These are phyloP conservation scores for Athene noctua DNA, from an alignment of 2,113 vertebrate species.

Conservation along the genomic window DNA sequence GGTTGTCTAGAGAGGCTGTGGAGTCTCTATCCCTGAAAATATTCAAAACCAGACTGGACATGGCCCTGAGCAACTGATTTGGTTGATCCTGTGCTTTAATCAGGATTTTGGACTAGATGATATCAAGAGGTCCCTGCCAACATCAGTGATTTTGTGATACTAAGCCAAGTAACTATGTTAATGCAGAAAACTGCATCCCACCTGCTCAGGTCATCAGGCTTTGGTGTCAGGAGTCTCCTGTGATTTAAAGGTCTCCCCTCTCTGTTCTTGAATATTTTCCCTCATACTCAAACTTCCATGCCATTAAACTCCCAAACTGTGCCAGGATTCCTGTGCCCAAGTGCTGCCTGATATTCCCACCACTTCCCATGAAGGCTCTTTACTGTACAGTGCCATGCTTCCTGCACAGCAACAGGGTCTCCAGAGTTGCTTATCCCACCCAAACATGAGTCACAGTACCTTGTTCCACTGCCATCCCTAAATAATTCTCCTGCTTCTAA, in stretches of 20 bases:
- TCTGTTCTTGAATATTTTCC: neutral
- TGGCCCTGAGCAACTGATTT: neutral
- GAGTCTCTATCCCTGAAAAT: neutral
- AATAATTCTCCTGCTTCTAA: neutral
- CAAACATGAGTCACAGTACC: fast-evolving
- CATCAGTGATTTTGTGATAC: neutral
- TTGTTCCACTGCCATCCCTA: neutral
- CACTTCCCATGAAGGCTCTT: neutral
- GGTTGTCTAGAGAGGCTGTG: neutral
- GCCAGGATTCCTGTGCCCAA: neutral
- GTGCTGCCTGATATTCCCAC: neutral
- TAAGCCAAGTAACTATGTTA: neutral
- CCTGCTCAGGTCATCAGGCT: neutral
- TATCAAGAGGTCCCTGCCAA: neutral
- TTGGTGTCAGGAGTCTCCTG: neutral
- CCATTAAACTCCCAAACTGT: neutral
- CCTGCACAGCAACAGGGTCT: neutral
- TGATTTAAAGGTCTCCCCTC: neutral
- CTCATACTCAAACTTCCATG: neutral
- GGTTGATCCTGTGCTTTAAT: neutral
- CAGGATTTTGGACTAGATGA: neutral
- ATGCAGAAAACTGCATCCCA: neutral
- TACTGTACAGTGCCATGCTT: fast-evolving
- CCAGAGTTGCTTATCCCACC: neutral
- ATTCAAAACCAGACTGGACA: neutral